Percentiles rank a stretch among this genome's conserved stretches.
Conservation (phyloP, 2,888 invertebrate species). For the Cryptocheilus praepositus region DNA sequence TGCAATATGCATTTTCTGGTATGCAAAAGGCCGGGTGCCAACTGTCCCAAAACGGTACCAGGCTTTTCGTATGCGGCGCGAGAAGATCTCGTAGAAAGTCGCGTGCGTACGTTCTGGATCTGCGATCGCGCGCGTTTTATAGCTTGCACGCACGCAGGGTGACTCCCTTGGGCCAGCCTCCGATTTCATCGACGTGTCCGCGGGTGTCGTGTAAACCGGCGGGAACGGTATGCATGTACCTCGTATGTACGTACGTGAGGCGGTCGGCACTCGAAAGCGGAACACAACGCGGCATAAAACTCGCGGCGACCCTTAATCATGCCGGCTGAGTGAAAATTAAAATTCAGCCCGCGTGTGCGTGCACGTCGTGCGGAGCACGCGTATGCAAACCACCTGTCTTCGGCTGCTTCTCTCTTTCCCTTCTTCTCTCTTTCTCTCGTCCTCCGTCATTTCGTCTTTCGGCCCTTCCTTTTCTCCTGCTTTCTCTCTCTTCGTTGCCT, state of each 20-base stretch:
- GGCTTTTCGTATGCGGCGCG: constrained; percentile 31
- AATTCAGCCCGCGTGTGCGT: constrained; percentile 63
- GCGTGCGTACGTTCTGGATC: constrained; percentile 36
- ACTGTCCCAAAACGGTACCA: too few relatives aligned
- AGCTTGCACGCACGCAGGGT: constrained; percentile 27
- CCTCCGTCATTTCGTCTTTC: too few relatives aligned
- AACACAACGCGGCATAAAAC: constrained; percentile 16
- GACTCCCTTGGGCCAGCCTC: constrained; percentile 12
- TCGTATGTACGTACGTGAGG: constrained; percentile 1
- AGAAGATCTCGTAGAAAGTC: constrained; percentile 18
- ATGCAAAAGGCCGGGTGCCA: too few relatives aligned
- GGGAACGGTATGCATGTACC: constrained; percentile 22
- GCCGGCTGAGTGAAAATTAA: constrained; percentile 63
- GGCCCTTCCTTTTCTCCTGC: too few relatives aligned
- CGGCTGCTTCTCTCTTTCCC: constrained; percentile 50
- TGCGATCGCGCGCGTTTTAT: constrained; percentile 27
- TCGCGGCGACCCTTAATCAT: constrained; percentile 51
- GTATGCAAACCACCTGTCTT: constrained; percentile 67
- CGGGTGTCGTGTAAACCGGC: constrained; percentile 12
- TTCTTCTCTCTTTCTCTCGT: constrained; percentile 34
- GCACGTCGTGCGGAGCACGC: constrained; percentile 54
- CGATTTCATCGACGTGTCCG: constrained; percentile 8
- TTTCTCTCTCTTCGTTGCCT: constrained; percentile 33
- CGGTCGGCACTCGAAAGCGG: too few relatives aligned
- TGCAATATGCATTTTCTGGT: too few relatives aligned